These are phyloP conservation scores for Diglossa cyanea DNA, from an alignment of 2,797 vertebrate species.

Conservation along the genomic window DNA sequence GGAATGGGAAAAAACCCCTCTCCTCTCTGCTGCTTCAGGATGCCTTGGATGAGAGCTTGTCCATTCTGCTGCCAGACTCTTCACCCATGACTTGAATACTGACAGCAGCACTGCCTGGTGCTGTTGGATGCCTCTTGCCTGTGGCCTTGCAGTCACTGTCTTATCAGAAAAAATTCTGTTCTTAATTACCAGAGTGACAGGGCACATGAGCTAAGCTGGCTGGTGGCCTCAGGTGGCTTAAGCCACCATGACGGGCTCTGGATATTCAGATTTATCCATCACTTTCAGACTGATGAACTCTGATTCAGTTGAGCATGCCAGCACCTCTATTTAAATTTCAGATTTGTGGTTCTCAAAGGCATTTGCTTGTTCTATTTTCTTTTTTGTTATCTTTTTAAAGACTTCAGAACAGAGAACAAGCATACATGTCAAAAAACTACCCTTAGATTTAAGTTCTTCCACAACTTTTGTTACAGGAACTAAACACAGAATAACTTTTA, in stretches of 20 bases:
- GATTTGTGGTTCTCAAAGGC: constrained; percentile 18
- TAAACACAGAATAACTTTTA: background rate
- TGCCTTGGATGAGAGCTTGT: background rate
- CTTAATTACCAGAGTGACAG: background rate
- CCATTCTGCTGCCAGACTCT: background rate
- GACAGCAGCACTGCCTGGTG: background rate
- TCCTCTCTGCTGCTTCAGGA: background rate
- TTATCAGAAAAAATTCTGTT: background rate
- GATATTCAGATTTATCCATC: background rate
- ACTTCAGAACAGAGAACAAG: background rate
- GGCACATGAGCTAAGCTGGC: background rate
- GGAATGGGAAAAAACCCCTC: background rate
- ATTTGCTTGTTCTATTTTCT: background rate
- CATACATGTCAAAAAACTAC: background rate
- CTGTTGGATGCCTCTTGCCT: background rate
- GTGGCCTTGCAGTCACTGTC: background rate
- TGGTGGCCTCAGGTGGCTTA: background rate
- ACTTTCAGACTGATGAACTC: background rate
- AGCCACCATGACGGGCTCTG: background rate
- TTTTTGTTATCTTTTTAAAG: background rate
- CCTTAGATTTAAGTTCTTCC: background rate
- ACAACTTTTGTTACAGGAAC: background rate
- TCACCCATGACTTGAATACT: background rate
- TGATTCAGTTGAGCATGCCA: background rate
- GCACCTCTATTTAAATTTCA: constrained; percentile 20